These are phyloP conservation scores for Cacajao melanocephalus DNA, from an alignment of 2,797 vertebrate species.

Conservation along the genomic window DNA sequence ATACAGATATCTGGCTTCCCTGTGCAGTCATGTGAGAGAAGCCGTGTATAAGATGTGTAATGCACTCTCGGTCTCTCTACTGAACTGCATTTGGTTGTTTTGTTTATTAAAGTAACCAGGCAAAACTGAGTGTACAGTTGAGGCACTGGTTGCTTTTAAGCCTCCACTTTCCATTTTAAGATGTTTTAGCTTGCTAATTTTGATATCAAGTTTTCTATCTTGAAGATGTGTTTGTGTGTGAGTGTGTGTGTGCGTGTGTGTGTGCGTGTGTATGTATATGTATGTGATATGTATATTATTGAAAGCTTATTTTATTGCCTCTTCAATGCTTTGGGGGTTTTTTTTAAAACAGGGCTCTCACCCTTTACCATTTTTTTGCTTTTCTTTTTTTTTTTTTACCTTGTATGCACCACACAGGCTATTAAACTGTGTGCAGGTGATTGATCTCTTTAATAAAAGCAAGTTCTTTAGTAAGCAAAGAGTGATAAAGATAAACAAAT, in stretches of 20 bases:
- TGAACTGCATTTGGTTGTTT: constrained; percentile 70
- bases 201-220: constrained; percentile 64
- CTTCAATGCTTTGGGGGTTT: constrained; percentile 77
- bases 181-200: constrained; percentile 74
- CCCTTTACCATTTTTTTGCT: neutral
- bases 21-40: constrained; percentile 64
- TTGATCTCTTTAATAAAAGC: constrained; percentile 91
- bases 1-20: constrained; percentile 68
- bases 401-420: constrained; percentile 77
- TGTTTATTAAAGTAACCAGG: constrained; percentile 77
- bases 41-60: constrained; percentile 52
- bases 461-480: constrained; percentile 85
- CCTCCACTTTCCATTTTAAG: constrained; percentile 66
- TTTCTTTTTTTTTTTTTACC: constrained; percentile 16
- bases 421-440: constrained; percentile 86
- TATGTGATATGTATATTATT: constrained; percentile 55
- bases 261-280: neutral
- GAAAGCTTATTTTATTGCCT: constrained; percentile 77
- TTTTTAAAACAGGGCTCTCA: constrained; percentile 51
- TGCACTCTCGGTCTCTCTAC: constrained; percentile 63
- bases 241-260: neutral
- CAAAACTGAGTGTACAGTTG: constrained; percentile 74
- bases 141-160: constrained; percentile 69
- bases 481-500: constrained; percentile 88
- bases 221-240: constrained; percentile 9